These are phyloP conservation scores for Ataeniobius toweri DNA, from an alignment of 2,797 vertebrate genomes.

Conservation along the genomic window DNA sequence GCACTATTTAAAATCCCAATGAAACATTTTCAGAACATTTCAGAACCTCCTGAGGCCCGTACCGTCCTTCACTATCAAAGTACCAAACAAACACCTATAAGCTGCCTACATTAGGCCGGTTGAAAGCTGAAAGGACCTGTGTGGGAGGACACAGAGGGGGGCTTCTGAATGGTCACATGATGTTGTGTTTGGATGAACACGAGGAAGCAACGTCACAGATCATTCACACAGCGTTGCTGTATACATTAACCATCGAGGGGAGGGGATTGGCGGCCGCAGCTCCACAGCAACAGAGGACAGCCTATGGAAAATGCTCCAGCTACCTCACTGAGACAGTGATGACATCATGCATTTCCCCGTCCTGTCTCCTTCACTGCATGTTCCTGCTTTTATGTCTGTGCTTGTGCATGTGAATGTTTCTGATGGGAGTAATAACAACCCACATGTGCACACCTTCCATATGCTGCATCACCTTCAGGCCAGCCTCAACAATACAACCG, in stretches of 20 bases:
- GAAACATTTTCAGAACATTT: conserved; percentile 41
- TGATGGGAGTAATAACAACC: conserved; percentile 21
- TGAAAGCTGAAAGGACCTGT: conserved; percentile 26
- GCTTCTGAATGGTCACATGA: conserved; percentile 56
- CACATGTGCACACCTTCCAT: conserved; percentile 24
- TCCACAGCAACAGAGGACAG: conserved; percentile 82
- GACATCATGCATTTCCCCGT: conserved; percentile 75
- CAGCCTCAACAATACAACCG: conserved; percentile 61
- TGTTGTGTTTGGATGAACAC: conserved; percentile 73
- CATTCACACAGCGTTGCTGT: conserved; percentile 75
- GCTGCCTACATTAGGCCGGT: conserved; percentile 45
- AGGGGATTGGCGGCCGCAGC: conserved; percentile 76
- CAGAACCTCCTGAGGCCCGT: conserved; percentile 28
- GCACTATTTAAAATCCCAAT: conserved; percentile 5
- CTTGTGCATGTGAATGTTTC: conserved; percentile 18
- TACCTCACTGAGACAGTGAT: conserved; percentile 73
- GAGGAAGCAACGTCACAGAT: conserved; percentile 72
- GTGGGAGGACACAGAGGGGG: background rate
- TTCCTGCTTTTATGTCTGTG: background rate
- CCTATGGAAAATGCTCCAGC: conserved; percentile 79
- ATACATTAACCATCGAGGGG: conserved; percentile 71
- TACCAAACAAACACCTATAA: conserved; percentile 57
- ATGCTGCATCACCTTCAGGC: conserved; percentile 73
- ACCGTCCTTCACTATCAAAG: conserved; percentile 54
- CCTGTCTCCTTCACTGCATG: conserved; percentile 43